Percentiles rank a stretch among this genome's conserved stretches.
Conservation (phyloP, 2,888 invertebrate species). For the Tiliacea aurago region DNA sequence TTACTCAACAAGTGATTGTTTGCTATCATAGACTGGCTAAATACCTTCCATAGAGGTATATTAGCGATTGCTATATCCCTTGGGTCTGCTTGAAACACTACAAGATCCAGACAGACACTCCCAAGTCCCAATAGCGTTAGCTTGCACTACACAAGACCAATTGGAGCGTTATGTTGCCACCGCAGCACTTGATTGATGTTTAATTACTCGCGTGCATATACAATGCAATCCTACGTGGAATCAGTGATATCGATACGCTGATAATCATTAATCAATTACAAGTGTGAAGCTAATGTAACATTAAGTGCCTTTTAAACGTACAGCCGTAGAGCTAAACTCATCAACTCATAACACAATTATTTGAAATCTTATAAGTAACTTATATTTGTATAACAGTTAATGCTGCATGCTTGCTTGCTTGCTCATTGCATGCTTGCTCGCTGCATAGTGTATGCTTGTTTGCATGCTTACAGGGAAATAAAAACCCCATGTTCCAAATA, state of each 20-base stretch:
- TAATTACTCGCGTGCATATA: slow-evolving; percentile 54
- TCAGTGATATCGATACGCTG: slow-evolving; percentile 19
- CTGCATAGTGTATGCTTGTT: no score
- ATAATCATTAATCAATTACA: slow-evolving; percentile 38
- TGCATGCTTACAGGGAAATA: no score
- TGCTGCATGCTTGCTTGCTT: no score
- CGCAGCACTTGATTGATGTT: slow-evolving; percentile 56
- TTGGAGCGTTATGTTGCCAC: slow-evolving; percentile 33
- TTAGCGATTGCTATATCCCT: slow-evolving; percentile 7
- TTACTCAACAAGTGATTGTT: slow-evolving; percentile 30
- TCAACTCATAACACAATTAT: not conserved
- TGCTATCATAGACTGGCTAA: not conserved
- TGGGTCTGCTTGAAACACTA: slow-evolving; percentile 25
- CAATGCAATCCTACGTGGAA: slow-evolving; percentile 30
- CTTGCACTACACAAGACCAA: slow-evolving; percentile 22
- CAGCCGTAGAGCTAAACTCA: not conserved
- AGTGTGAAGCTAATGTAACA: slow-evolving; percentile 15
- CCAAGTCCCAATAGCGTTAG: slow-evolving; percentile 23
- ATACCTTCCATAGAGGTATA: not conserved
- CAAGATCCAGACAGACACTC: slow-evolving; percentile 23
- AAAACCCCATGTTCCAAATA: no score
- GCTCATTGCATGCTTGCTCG: no score
- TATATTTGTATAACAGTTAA: not conserved
- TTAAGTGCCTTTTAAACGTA: not conserved
- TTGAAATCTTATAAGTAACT: not conserved